Evolutionary conservation across 2,888 invertebrate species (phyloP), one percentile per base, ranked within the genome.

Genomic region (Eurytoma californica): DNA sequence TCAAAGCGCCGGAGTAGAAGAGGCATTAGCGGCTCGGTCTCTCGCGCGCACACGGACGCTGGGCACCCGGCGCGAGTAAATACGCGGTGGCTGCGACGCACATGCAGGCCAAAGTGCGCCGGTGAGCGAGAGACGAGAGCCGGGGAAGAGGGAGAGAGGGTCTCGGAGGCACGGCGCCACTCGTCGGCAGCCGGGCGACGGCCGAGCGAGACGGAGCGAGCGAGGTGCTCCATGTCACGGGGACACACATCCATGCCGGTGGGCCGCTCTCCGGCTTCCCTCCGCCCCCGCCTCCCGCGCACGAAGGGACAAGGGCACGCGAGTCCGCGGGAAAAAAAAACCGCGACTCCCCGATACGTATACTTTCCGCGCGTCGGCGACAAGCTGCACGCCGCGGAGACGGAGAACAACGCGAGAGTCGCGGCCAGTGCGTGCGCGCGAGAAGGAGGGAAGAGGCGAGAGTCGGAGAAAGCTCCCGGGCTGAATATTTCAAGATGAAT

Each of bases 401-500:
- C 72, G 7, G 28, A 49, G 58, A 66, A 30, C 9, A 12, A 13
- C 65, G 2, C 47, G 39, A 4, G 39, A 4, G 61, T n/a, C 7
- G 61, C 47, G 0, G n/a, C 24, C 13, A 14, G 63, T 9, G 49
- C 47, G 39, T 7, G 39, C 39, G 4, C 30, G 39, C 5, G 7
- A 13, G 78, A 69, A 63, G 69, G 69, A 57, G 66, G 69, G 68
- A 79, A 68, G 63, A 60, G n/a, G 65, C 63, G 51, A 61, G 70
- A 72, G 68, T 72, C 63, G 58, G 79, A 75, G 79, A 79, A 79
- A 77, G 77, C 80, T 80, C 80, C 76, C 80, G 75, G 72, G 65
- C 75, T 80, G 80, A 80, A 80, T 77, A 80, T 80, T 80, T 80
- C 80, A 80, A 76, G 80, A 80, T 77, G 80, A 80, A 77, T 72